These are phyloP conservation scores for Cercopithecus hamlyni DNA, from an alignment of 2,797 vertebrate genomes.

Conservation along the genomic window DNA sequence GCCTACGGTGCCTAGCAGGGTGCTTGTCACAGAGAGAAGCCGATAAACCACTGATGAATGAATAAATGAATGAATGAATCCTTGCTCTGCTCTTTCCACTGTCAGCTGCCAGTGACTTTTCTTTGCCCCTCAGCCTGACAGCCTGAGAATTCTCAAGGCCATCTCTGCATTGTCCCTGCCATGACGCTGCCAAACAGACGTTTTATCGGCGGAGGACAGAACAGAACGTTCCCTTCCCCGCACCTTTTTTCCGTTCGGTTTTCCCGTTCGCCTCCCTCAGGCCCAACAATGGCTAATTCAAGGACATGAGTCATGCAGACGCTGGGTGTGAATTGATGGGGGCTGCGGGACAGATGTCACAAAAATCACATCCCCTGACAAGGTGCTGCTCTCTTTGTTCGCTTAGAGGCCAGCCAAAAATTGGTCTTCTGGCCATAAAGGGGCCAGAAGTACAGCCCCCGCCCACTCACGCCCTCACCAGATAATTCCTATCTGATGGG, in stretches of 20 bases:
- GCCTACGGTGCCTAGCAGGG: background rate
- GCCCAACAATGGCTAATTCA: constrained; percentile 32
- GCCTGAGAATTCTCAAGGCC: background rate
- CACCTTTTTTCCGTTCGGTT: background rate
- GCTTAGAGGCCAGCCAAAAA: background rate
- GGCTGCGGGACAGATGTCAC: background rate
- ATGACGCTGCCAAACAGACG: background rate
- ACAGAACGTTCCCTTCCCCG: constrained; percentile 14
- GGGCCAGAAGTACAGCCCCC: background rate
- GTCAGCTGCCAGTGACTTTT: background rate
- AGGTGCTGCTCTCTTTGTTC: background rate
- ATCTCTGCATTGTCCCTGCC: background rate
- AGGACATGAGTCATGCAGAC: constrained; percentile 26
- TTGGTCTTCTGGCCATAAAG: background rate
- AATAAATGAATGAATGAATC: background rate
- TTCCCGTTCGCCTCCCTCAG: background rate
- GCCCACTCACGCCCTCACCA: background rate
- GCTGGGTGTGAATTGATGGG: background rate
- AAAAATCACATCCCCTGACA: background rate
- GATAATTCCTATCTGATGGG: no score
- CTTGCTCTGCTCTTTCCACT: background rate
- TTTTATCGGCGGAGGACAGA: constrained; percentile 18
- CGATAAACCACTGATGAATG: background rate
- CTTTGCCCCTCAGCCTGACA: background rate
- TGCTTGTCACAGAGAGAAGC: background rate